A percentile compares a stretch with the other conserved stretches of the same genome.
Evolutionary conservation across 2,113 vertebrate genomes (phyloP).

Genomic region (Oryzias celebensis): DNA sequence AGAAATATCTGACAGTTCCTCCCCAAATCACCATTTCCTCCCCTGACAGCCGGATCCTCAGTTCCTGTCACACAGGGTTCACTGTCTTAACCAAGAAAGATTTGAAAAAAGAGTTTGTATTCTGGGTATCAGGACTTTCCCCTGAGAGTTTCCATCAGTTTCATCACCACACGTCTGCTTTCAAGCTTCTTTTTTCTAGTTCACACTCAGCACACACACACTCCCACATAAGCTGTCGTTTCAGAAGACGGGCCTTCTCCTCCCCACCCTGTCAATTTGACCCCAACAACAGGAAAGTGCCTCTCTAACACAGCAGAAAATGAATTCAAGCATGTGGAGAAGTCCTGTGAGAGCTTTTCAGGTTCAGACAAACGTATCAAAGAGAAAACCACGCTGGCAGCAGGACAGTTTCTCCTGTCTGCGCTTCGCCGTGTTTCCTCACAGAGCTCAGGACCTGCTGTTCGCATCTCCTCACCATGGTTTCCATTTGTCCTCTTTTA

Average conservation of each 20-base stretch:
- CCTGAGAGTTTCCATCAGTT: constrained; percentile 33
- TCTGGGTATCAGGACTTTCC: constrained; percentile 24
- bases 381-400: constrained; percentile 9
- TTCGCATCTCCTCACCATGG: no score
- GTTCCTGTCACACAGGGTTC: background rate
- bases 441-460: no score
- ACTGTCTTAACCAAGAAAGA: background rate
- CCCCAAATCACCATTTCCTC: no score
- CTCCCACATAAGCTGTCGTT: constrained; percentile 34
- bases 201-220: constrained; percentile 18
- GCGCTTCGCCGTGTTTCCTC: no score
- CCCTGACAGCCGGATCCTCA: background rate
- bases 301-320: constrained; percentile 24
- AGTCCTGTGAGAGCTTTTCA: constrained; percentile 18
- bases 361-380: constrained; percentile 26
- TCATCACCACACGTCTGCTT: constrained; percentile 54
- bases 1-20: constrained; percentile 12
- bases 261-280: constrained; percentile 31
- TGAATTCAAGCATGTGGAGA: no score
- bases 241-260: constrained; percentile 28
- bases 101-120: constrained; percentile 19
- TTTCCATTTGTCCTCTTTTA: no score
- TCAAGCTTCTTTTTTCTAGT: background rate
- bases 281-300: constrained; percentile 6
- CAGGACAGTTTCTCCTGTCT: background rate